A percentile compares a stretch with the other conserved stretches of the same genome.
Conservation (phyloP, 1,140 invertebrate genomes). For the Magallana ariakensis region DNA sequence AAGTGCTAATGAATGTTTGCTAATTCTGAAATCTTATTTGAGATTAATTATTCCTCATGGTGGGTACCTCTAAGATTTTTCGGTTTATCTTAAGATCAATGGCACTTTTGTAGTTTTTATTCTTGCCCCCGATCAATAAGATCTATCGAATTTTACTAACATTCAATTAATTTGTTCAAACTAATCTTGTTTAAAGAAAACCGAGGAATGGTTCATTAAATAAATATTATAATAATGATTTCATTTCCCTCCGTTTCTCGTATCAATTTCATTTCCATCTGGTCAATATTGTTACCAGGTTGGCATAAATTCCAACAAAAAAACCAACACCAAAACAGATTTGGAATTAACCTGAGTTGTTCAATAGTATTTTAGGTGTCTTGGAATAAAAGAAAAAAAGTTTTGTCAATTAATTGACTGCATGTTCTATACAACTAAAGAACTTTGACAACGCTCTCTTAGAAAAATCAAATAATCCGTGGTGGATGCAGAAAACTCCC, state of each 20-base stretch:
- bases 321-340: no score
- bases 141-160: slow-evolving; percentile 13
- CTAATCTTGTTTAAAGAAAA: slow-evolving; percentile 26
- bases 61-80: slow-evolving; percentile 9
- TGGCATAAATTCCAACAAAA: no score
- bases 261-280: no score
- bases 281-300: no score
- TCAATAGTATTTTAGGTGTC: no score
- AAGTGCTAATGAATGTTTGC: slow-evolving; percentile 36
- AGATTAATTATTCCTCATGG: slow-evolving; percentile 7
- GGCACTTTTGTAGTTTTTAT: slow-evolving; percentile 9
- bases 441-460: no score
- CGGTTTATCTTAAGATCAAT: slow-evolving; percentile 25
- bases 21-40: slow-evolving; percentile 22
- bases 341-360: no score
- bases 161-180: slow-evolving; percentile 33
- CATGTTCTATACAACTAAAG: no score
- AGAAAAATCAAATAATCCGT: no score
- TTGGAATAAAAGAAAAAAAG: no score
- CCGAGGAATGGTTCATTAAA: slow-evolving; percentile 16
- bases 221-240: slow-evolving; percentile 22
- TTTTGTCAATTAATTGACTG: no score
- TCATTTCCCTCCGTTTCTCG: background rate
- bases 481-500: no score
- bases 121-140: background rate